phyloP scores from a whole-genome alignment of 2,797 vertebrate genomes.

The Myotis vivesi region DNA sequence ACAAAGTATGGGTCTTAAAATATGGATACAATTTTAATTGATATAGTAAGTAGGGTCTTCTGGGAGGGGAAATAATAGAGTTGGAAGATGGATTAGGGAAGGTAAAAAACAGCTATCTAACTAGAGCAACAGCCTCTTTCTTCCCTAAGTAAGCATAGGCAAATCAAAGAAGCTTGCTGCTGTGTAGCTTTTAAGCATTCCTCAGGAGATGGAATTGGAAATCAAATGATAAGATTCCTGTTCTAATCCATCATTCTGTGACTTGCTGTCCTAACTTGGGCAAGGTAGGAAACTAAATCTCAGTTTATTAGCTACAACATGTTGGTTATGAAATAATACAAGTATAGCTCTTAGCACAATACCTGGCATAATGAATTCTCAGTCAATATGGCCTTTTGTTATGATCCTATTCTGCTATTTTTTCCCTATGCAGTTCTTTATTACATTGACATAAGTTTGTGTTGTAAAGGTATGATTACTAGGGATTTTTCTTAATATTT shows the following conservation, averaged over 20 bases:
- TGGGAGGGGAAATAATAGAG: background rate
- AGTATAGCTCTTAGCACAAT: background rate
- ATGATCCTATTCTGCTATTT: background rate
- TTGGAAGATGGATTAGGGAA: background rate
- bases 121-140: background rate
- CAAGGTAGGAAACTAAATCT: background rate
- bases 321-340: background rate
- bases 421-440: background rate
- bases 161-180: background rate
- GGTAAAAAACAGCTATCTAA: background rate
- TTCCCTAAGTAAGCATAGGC: background rate
- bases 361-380: background rate
- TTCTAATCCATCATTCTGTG: background rate
- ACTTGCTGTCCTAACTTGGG: background rate
- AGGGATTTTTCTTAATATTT: constrained; percentile 14
- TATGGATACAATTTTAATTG: background rate
- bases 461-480: background rate
- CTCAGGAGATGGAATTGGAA: background rate
- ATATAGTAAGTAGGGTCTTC: background rate
- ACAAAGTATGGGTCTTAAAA: constrained; percentile 30
- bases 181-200: background rate
- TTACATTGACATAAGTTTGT: background rate
- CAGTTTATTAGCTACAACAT: background rate
- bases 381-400: background rate
- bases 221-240: background rate